Conservation (phyloP, 2,113 vertebrate species). For the Nycticebus coucang region DNA sequence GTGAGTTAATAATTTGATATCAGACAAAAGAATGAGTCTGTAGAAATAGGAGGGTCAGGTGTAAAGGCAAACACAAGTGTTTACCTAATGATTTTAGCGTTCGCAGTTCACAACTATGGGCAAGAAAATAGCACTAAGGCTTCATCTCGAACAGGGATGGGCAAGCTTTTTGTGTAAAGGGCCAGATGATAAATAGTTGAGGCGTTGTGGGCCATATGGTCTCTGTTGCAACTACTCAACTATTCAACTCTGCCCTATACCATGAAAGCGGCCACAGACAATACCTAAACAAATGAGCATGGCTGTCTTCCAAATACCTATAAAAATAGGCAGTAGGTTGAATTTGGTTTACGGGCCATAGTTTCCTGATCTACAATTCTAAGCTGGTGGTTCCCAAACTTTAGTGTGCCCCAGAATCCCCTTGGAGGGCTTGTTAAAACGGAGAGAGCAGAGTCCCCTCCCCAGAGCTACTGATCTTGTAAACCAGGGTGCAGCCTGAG, state of each 20-base stretch:
- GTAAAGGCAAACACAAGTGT: slow-evolving; percentile 35
- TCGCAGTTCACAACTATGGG: background rate
- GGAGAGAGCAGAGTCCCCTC: background rate
- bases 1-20: slow-evolving; percentile 42
- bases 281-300: background rate
- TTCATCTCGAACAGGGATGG: slow-evolving; percentile 3
- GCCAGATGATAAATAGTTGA: slow-evolving; percentile 30
- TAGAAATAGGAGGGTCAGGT: slow-evolving; percentile 22
- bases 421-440: slow-evolving; percentile 15
- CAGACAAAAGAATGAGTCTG: slow-evolving; percentile 2
- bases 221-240: slow-evolving; percentile 17
- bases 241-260: slow-evolving; percentile 10
- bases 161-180: slow-evolving; percentile 39
- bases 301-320: background rate
- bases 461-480: background rate
- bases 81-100: slow-evolving; percentile 47
- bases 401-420: background rate
- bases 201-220: background rate
- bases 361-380: slow-evolving; percentile 16
- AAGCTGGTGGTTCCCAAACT: slow-evolving; percentile 40
- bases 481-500: background rate
- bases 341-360: background rate
- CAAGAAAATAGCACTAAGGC: slow-evolving; percentile 35
- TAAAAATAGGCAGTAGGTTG: background rate
- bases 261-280: slow-evolving; percentile 11